Evolutionary conservation across 2,113 vertebrate genomes (phyloP), one percentile per base, ranked within the genome.

Genomic region (Chaenogobius annularis): DNA sequence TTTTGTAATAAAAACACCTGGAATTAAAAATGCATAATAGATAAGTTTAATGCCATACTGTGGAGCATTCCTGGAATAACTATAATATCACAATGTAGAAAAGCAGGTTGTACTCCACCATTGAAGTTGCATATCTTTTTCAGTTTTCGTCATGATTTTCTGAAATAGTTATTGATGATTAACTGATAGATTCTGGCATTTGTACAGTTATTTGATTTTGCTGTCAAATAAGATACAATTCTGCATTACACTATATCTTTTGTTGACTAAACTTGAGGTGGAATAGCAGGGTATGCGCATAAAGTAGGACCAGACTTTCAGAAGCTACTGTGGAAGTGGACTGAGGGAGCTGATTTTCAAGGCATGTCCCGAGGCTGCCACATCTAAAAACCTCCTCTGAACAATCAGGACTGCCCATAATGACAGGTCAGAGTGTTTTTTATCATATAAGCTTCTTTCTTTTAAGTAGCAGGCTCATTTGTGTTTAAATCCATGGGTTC

Each of bases 321-420:
- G 22, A 31, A 5, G 22, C 59, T 62, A 15, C 35, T 19, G 17
- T 40, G 35, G 61, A 37, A 19, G 15, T 7, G 26, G 59, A 40
- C 17, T 10, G 31, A 37, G 14, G 61, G 17, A 63, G 35, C 35
- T 63, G 31, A 63, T 63, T 63, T 62, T 11, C 31, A 37, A 7
- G 59, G 15, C 59, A 17, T 62, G 59, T 11, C 59, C 59, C 31
- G 40, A 62, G 59, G 59, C 59, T 8, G 7, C 14, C 35, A 40
- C 35, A 63, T 63, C 35, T 62, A 62, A 62, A 62, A 17, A 62
- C 26, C 12, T 56, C 12, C 55, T 37, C 59, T 59, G 56, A 35
- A 59, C 56, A 26, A 37, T 62, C 35, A 19, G 59, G 14, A 9
- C 56, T 59, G 7, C 23, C 14, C 22, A 15, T 59, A 59, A 59